Conservation (phyloP, 2,113 vertebrate genomes). For the Podarcis muralis region DNA sequence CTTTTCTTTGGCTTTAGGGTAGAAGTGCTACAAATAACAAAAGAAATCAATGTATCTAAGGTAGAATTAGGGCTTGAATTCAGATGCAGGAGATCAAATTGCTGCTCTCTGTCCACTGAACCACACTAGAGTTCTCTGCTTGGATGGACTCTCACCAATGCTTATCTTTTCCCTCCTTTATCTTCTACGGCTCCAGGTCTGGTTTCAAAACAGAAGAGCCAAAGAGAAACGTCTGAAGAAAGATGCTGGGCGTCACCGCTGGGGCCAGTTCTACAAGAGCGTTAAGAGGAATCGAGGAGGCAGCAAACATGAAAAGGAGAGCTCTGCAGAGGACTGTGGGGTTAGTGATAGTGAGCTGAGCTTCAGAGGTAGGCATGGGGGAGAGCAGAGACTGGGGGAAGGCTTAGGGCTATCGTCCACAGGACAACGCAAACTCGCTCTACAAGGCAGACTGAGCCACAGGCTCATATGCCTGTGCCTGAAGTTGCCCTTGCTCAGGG, state of each 20-base stretch:
- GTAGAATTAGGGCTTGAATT: not conserved
- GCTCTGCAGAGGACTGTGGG: conserved; percentile 93
- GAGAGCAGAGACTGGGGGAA: not conserved
- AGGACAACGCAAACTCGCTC: not conserved
- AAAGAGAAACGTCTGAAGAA: conserved; percentile 98
- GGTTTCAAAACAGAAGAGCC: conserved; percentile 97
- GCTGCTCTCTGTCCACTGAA: not conserved
- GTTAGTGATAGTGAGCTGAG: conserved; percentile 98
- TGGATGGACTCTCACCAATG: not conserved
- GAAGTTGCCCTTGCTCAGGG: not conserved
- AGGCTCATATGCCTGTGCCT: not conserved
- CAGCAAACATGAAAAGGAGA: conserved; percentile 92
- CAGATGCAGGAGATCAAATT: too few species aligned
- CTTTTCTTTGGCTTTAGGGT: too few species aligned
- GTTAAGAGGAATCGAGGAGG: conserved; percentile 89
- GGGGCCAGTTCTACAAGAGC: conserved; percentile 98
- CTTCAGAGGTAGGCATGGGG: conserved; percentile 87
- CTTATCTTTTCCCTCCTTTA: not conserved
- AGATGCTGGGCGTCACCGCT: conserved; percentile 94
- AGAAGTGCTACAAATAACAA: too few species aligned
- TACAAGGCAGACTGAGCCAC: not conserved
- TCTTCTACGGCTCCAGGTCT: conserved; percentile 80
- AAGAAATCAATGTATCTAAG: not conserved
- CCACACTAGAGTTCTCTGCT: not conserved
- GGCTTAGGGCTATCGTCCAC: not conserved